These are phyloP conservation scores for Castor canadensis DNA, from an alignment of 2,113 vertebrate species.

Conservation along the genomic window DNA sequence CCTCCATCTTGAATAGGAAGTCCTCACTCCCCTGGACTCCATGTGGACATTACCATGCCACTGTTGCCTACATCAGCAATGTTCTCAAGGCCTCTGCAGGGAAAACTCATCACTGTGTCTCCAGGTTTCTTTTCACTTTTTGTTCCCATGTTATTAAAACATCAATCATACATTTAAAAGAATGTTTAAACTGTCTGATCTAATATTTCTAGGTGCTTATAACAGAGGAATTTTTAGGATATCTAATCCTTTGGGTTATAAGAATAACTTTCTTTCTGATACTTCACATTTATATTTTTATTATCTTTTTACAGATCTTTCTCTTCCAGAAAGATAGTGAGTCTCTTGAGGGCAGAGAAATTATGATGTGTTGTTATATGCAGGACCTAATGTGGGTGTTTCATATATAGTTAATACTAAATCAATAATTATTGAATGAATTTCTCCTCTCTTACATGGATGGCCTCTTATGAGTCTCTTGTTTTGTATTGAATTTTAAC, in stretches of 20 bases:
- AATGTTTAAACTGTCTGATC: no score
- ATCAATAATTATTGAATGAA: neutral
- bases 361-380: neutral
- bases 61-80: neutral
- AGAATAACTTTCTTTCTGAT: neutral
- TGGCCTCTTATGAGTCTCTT: neutral
- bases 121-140: neutral
- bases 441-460: neutral
- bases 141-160: neutral
- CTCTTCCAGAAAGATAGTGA: neutral
- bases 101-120: neutral
- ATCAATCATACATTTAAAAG: neutral
- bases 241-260: neutral
- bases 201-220: neutral
- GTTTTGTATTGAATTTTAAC: neutral
- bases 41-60: neutral
- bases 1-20: neutral
- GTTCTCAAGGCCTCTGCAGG: neutral
- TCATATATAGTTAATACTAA: neutral
- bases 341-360: neutral
- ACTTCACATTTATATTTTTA: neutral
- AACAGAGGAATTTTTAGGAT: neutral
- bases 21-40: neutral
- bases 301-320: neutral
- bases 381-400: neutral